Conservation (phyloP, 35 echinoderm and acorn worm genomes). For the Chiridota heheva region DNA sequence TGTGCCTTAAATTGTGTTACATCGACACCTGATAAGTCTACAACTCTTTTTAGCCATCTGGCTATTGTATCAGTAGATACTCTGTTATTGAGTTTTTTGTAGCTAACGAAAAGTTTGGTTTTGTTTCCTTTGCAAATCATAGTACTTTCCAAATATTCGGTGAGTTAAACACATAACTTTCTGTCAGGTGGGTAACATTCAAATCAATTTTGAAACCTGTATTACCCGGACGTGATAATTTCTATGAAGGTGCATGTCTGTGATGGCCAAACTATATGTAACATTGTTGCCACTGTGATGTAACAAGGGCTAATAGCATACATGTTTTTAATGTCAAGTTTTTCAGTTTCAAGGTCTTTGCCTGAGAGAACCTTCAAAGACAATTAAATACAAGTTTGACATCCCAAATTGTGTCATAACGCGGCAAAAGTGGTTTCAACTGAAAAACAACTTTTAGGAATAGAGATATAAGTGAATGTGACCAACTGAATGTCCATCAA, state of each 20-base stretch:
- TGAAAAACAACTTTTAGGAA: slow-evolving; percentile 69
- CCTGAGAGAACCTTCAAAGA: slow-evolving; percentile 18
- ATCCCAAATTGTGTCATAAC: slow-evolving; percentile 70
- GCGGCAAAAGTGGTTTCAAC: slow-evolving; percentile 40
- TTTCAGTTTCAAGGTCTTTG: slow-evolving; percentile 36
- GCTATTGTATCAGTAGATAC: slow-evolving; percentile 32
- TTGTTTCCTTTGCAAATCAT: slow-evolving; percentile 1
- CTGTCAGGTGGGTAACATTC: slow-evolving; percentile 43
- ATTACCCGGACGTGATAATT: slow-evolving; percentile 45
- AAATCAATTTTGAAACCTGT: background rate
- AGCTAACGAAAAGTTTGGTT: slow-evolving; percentile 52
- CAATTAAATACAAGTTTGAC: slow-evolving; percentile 48
- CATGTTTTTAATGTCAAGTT: slow-evolving; percentile 51
- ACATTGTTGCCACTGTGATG: slow-evolving; percentile 48
- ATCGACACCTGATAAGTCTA: slow-evolving; percentile 32
- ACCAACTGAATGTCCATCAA: slow-evolving; percentile 36
- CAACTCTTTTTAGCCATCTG: slow-evolving; percentile 30
- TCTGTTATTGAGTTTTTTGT: slow-evolving; percentile 18
- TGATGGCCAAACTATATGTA: slow-evolving; percentile 8
- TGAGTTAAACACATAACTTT: slow-evolving; percentile 40
- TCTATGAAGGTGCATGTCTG: slow-evolving; percentile 12
- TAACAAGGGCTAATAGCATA: slow-evolving; percentile 42
- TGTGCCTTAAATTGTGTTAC: slow-evolving; percentile 33
- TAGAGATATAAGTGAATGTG: slow-evolving; percentile 43
- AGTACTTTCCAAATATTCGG: slow-evolving; percentile 35